phyloP scores from a whole-genome alignment of 2,113 vertebrate species.

The Sebastes fasciatus region DNA sequence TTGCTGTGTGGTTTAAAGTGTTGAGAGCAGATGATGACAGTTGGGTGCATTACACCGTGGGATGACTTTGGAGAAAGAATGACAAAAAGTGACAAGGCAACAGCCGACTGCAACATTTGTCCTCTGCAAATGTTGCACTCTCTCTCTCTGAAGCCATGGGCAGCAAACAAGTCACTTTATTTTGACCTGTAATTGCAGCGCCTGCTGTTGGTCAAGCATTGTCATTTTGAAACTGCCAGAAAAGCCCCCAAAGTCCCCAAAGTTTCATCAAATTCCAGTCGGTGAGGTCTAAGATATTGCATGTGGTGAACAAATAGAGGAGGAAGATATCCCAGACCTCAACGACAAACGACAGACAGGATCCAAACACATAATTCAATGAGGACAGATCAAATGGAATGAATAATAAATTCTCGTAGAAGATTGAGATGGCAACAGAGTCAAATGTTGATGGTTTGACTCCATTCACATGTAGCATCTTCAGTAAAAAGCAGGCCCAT shows the following conservation, averaged over 20 bases:
- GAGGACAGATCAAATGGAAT: conserved; percentile 7
- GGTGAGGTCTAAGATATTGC: neutral
- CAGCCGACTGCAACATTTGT: conserved; percentile 45
- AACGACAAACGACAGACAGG: neutral
- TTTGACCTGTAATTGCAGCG: conserved; percentile 35
- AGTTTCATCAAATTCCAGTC: conserved; percentile 4
- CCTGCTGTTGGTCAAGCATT: conserved; percentile 4
- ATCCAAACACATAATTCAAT: neutral
- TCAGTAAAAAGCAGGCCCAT: neutral
- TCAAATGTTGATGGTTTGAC: neutral
- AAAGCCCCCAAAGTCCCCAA: neutral
- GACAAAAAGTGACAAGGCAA: conserved; percentile 51
- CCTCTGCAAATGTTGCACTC: conserved; percentile 32
- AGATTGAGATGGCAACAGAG: neutral
- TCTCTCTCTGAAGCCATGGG: neutral
- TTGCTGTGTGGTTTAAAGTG: conserved; percentile 25
- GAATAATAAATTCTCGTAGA: neutral
- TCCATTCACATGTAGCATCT: neutral
- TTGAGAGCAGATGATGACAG: conserved; percentile 58
- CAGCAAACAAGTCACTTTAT: conserved; percentile 33
- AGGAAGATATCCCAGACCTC: neutral
- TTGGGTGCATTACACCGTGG: conserved; percentile 48
- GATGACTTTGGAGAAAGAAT: conserved; percentile 44
- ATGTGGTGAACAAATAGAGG: conserved; percentile 2
- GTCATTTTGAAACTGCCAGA: conserved; percentile 28